Evolutionary conservation across 2,888 invertebrate genomes (phyloP), one percentile per base, ranked within the genome.

Genomic region (Ormyrus labotus): DNA sequence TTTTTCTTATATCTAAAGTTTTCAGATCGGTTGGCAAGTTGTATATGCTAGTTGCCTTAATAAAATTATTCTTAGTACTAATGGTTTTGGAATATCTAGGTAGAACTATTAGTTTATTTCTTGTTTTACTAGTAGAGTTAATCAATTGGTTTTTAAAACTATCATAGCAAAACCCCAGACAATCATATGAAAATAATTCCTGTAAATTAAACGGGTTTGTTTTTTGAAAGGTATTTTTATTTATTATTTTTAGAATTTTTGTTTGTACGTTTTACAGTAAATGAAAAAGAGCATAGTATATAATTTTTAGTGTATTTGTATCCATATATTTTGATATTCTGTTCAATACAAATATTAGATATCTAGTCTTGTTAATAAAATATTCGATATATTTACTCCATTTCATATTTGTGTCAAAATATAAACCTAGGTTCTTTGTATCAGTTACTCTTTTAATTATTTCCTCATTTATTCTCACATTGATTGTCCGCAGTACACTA

Each of bases 181-280:
- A 9, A 63, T 63, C 47, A 47, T 47, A 63, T 63, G 34, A n/a
- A n/a, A 63, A 63, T 63, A 47, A 45, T 63, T 63, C 9, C 47
- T 47, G n/a, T 63, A 63, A 10, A 45, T 63, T 63, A 45, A 63
- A 45, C 8, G 63, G 63, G 47, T 5, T n/a, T 63, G n/a, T 47
- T 63, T 63, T 63, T 47, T 63, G 63, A 47, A 63, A 63, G 47
- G 63, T 63, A 45, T 63, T 63, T 63, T 63, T 63, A 63, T 63
- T 63, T 63, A 65, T 65, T 50, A 65, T 65, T 48, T 65, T 65
- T 65, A 65, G 50, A 48, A 50, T 13, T 65, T 65, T 50, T 63
- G 45, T 45, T 34, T 63, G 63, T 63, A 63, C 8, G 47, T 9
- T 34, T 63, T 63, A 9, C 45, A 63, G 45, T n/a, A 45, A n/a